Base-by-base conservation (phyloP, 2,113 vertebrate genomes). In the Tretioscincus oriximinensis region DNA sequence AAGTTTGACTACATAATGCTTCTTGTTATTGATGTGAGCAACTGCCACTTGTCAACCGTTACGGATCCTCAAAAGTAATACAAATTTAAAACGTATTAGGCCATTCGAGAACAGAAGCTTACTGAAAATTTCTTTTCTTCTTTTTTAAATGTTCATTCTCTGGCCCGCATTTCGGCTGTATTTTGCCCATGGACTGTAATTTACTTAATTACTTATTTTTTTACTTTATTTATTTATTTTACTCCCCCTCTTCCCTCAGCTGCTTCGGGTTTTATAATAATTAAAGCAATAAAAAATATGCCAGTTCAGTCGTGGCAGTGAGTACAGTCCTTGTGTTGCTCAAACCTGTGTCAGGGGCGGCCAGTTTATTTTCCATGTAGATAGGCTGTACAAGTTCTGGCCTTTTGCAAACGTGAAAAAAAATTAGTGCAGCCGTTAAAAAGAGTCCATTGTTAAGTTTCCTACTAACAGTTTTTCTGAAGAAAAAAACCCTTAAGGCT, bases 51-150 rank as follows among this genome's bases (percentile, higher is more conserved):
- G 68, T 31, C 76, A 69, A 26, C 3, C 0, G 0, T 0, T 64
- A 7, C n/a, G 22, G 77, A 64, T 31, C 18, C 58, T 85, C 49
- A 80, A 76, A 81, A 81, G 75, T 85, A 78, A 67, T 78, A 14
- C 60, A 31, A 66, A 2, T 29, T 18, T 49, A n/a, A 66, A 29
- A 77, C 2, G 3, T 66, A 28, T 3, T 9, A 66, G 73, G 54
- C 45, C 54, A 75, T 0, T 0, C 14, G 28, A 45, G 77, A 77
- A 76, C 69, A 35, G 72, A 70, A 75, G 0, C 0, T 0, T 47
- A 60, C 0, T 54, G 64, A 1, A 20, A 22, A 0, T 29, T 14
- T 16, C 28, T 21, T 47, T 26, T 18, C 65, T 5, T 45, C n/a
- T 18, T 35, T 22, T 7, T 41, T 24, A 71, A 65, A 22, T 28